phyloP scores from a whole-genome alignment of 2,888 invertebrate species.

The Pomacea canaliculata region DNA sequence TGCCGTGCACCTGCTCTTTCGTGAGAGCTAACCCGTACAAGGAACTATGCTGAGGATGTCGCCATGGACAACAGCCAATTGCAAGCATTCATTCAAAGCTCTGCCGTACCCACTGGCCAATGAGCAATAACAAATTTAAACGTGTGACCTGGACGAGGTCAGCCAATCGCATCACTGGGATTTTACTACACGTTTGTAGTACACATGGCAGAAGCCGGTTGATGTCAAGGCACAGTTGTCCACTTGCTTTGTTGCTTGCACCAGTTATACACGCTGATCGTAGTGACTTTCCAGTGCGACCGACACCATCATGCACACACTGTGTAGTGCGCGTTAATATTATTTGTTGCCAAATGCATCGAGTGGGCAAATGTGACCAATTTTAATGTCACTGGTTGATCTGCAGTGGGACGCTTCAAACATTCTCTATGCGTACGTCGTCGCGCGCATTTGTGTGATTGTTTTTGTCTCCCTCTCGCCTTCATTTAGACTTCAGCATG shows the following conservation, averaged over 20 bases:
- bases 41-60: slow-evolving; percentile 24
- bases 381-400: too few species aligned
- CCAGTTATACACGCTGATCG: neutral
- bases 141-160: slow-evolving; percentile 55
- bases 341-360: too few species aligned
- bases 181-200: slow-evolving; percentile 51
- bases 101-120: slow-evolving; percentile 39
- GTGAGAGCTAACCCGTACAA: slow-evolving; percentile 16
- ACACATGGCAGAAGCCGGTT: slow-evolving; percentile 34
- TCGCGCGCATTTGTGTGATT: neutral
- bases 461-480: too few species aligned
- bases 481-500: slow-evolving; percentile 21
- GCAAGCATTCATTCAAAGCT: slow-evolving; percentile 35
- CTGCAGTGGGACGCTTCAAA: neutral
- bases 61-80: slow-evolving; percentile 31
- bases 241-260: slow-evolving; percentile 3
- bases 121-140: slow-evolving; percentile 49
- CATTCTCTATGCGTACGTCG: slow-evolving; percentile 3
- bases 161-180: slow-evolving; percentile 45
- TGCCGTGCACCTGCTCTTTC: slow-evolving; percentile 30
- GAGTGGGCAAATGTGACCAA: too few species aligned
- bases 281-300: slow-evolving; percentile 8
- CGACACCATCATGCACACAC: slow-evolving; percentile 14
- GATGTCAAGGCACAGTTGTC: neutral
- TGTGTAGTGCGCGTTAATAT: neutral